These are phyloP conservation scores for Rapana venosa DNA, from an alignment of 2,888 invertebrate species.

Conservation along the genomic window DNA sequence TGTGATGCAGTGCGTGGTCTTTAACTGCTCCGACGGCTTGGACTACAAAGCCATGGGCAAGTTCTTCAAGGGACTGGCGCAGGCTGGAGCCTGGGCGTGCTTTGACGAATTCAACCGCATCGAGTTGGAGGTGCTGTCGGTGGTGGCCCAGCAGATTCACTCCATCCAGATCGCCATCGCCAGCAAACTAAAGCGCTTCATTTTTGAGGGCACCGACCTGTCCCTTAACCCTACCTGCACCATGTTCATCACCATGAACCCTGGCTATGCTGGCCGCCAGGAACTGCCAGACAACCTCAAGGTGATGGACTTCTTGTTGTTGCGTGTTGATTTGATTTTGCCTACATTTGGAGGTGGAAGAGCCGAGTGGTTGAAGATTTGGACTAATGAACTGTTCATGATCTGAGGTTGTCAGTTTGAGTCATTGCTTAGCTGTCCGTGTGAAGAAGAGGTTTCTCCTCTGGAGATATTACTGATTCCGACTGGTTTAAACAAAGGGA, in stretches of 20 bases:
- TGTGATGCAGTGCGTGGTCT: conserved; percentile 87
- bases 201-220: conserved; percentile 81
- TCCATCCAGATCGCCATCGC: conserved; percentile 93
- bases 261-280: conserved; percentile 79
- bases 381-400: too few relatives aligned
- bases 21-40: conserved; percentile 95
- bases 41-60: conserved; percentile 96
- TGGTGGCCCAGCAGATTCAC: conserved; percentile 95
- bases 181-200: conserved; percentile 87
- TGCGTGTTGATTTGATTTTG: not conserved
- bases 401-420: too few relatives aligned
- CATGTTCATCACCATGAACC: conserved; percentile 79
- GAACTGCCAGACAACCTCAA: conserved; percentile 79
- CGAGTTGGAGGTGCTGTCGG: conserved; percentile 93
- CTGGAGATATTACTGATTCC: too few relatives aligned
- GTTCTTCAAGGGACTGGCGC: conserved; percentile 92
- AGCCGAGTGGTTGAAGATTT: too few relatives aligned
- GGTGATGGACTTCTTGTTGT: conserved; percentile 50
- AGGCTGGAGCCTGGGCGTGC: conserved; percentile 94
- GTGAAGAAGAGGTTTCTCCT: too few relatives aligned
- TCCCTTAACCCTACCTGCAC: conserved; percentile 78
- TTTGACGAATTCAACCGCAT: conserved; percentile 97
- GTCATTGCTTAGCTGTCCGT: too few relatives aligned
- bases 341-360: too few relatives aligned
- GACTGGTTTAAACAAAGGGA: too few relatives aligned